Base-by-base conservation (phyloP, 2,888 invertebrate species). In the Mactromeris polynyma region DNA sequence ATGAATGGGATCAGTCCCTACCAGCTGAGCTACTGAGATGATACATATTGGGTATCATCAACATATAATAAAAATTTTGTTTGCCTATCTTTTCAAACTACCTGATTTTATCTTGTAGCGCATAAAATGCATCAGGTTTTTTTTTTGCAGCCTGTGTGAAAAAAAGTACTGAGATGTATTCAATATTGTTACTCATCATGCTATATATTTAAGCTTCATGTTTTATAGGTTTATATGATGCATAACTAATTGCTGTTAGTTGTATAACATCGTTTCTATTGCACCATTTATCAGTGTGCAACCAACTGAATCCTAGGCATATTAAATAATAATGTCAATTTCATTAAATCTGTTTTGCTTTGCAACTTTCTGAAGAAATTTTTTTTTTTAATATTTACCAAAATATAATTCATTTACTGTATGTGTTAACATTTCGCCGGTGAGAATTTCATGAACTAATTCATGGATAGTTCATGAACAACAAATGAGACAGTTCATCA, bases 81-180 rank as follows among this genome's bases (percentile, higher is more conserved):
- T 64, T 4, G n/a, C 58, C n/a, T 64, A 26, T 64, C 9, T 64
- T 64, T 64, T 64, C 58, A 26, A 26, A 64, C 58, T n/a, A 64
- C 26, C 26, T 2, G 58, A 64, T 64, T 26, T 64, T 64, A 64
- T 64, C 58, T 26, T 4, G 58, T 9, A 64, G 26, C 0, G n/a
- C 58, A 64, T 64, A 64, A 64, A 64, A 64, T 64, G 58, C 58
- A 64, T 64, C 58, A 64, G n/a, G 7, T n/a, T 26, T 64, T n/a
- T 64, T 64, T 54, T 64, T 64, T 46, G 46, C 46, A 46, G 46
- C 17, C 46, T 46, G 46, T 46, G 26, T 26, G 21, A 64, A 64
- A 64, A 64, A 64, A n/a, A 4, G 21, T n/a, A 6, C 9, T 11
- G 26, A n/a, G 58, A 64, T 64, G 58, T 26, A 64, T 64, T n/a